Evolutionary conservation across 2,888 invertebrate species (phyloP).

Genomic region (Dione juno): DNA sequence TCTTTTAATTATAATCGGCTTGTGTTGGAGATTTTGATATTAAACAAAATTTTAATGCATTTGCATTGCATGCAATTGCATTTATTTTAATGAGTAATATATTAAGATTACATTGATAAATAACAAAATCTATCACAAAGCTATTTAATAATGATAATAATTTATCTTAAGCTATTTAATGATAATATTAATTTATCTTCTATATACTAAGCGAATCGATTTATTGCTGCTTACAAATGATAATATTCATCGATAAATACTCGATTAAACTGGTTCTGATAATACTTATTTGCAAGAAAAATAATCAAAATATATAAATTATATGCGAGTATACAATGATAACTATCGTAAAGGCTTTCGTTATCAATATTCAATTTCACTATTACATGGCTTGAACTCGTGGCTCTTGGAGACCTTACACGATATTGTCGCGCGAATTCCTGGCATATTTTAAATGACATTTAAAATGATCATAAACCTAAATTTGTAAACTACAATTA

Average conservation of each 20-base stretch:
- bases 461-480: no score
- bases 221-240: background rate
- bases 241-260: conserved; percentile 7
- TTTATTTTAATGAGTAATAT: no score
- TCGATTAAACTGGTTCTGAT: background rate
- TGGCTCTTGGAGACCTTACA: background rate
- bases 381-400: background rate
- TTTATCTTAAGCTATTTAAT: no score
- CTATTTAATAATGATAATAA: background rate
- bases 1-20: no score
- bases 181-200: background rate
- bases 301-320: background rate
- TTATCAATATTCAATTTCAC: background rate
- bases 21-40: background rate
- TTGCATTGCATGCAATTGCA: no score
- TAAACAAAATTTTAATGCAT: no score
- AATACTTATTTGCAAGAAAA: background rate
- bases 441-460: no score
- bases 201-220: background rate
- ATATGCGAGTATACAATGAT: no score
- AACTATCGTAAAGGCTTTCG: background rate
- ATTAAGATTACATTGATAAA: no score
- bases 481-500: no score
- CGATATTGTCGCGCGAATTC: no score
- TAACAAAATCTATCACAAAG: no score